Base-by-base conservation (phyloP, 2,888 invertebrate species). In the Coronaproctus castanopsis region DNA sequence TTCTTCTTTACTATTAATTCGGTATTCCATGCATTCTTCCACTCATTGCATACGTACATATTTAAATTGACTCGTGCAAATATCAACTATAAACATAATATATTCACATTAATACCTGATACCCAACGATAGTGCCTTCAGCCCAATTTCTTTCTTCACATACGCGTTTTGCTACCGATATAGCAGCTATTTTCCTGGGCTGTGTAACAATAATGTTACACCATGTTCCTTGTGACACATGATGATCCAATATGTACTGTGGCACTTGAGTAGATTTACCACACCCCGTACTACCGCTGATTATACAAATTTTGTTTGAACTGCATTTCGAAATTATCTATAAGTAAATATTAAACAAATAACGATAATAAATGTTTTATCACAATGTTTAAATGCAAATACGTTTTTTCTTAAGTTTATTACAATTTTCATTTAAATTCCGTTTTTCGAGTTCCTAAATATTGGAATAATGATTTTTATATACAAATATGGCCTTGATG, bases 171-270 rank as follows among this genome's bases (percentile, higher is more conserved):
- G 95, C 86, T 60, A 96, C 84, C 66, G 88, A 89, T 57, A 87
- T 83, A 18, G 96, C 93, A 5, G 95, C 96, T 66, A 97, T 90
- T 67, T 88, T 80, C 59, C 96, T 78, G 0, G 96, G 96, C 69
- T 96, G 95, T 0, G 96, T 96, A 0, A 95, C 89, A 52, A 87
- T 75, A 64, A 96, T 90, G 70, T 89, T 92, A 69, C 91, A 91
- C 55, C 78, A 78, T 58, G 75, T 74, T 22, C 77, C 76, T 23
- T 77, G 76, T 54, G 77, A 74, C 58, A 77, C 80, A 64, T 79
- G 80, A 65, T 84, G 78, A 66, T 95, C 89, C n/a, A 95, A 73
- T 64, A 96, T 88, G 74, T 83, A 92, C 70, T 95, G 95, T 0
- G 95, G 92, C 0, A 90, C 87, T 72, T 88, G 87, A 0, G 88